These are phyloP conservation scores for Craterocephalus amniculus DNA, from an alignment of 2,797 vertebrate species.

Conservation along the genomic window DNA sequence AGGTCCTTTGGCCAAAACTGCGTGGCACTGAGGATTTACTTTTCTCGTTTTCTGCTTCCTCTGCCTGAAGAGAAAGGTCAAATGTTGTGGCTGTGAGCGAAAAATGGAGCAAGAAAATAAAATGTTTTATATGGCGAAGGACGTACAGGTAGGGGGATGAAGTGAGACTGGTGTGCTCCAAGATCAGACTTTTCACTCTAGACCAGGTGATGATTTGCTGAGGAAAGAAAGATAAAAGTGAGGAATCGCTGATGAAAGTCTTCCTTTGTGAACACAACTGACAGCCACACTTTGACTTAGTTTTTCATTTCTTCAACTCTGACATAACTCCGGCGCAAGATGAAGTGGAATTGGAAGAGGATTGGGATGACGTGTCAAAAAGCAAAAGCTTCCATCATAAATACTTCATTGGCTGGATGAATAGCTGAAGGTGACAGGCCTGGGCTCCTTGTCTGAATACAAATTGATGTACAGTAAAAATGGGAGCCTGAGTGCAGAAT, in stretches of 20 bases:
- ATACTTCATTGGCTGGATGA: slow-evolving; percentile 73
- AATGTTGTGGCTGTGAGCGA: slow-evolving; percentile 40
- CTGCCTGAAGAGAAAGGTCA: slow-evolving; percentile 41
- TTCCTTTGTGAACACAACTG: slow-evolving; percentile 36
- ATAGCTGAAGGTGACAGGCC: slow-evolving; percentile 68
- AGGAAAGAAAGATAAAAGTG: slow-evolving; percentile 49
- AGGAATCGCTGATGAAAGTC: slow-evolving; percentile 48
- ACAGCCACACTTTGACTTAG: slow-evolving; percentile 44
- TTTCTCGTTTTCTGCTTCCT: slow-evolving; percentile 54
- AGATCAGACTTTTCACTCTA: slow-evolving; percentile 63
- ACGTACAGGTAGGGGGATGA: slow-evolving; percentile 60
- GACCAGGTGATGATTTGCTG: slow-evolving; percentile 66
- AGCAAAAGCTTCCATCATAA: slow-evolving; percentile 70
- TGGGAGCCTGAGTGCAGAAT: slow-evolving; percentile 67
- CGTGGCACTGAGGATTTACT: slow-evolving; percentile 42
- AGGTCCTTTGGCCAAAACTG: slow-evolving; percentile 65
- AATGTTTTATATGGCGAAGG: slow-evolving; percentile 63
- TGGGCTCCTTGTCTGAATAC: slow-evolving; percentile 64
- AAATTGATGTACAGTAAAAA: slow-evolving; percentile 65
- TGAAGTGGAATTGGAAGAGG: slow-evolving; percentile 37
- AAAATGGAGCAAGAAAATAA: slow-evolving; percentile 44
- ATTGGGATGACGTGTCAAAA: slow-evolving; percentile 62
- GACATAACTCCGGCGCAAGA: slow-evolving; percentile 37
- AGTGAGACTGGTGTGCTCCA: slow-evolving; percentile 59
- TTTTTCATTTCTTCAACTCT: slow-evolving; percentile 55